Conservation (phyloP, 1,140 invertebrate species). For the Notospermus geniculatus region DNA sequence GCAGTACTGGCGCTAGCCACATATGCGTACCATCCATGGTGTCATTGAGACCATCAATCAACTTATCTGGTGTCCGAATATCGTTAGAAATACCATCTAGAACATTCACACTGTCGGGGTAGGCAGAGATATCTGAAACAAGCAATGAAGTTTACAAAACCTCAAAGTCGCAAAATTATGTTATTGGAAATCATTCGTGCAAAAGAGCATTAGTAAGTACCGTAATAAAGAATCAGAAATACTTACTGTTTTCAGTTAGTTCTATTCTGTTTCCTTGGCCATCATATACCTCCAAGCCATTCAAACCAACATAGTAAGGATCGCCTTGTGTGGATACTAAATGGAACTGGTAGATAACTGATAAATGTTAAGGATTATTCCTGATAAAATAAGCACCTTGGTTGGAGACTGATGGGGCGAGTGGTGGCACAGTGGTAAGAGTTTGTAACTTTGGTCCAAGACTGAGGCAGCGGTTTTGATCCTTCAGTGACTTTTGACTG, state of each 20-base stretch:
- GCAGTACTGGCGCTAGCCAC: slow-evolving; percentile 78
- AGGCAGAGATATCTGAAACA: slow-evolving; percentile 71
- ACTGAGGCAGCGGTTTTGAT: too few relatives aligned
- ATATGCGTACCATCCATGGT: slow-evolving; percentile 69
- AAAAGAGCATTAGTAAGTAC: not conserved
- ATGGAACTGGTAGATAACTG: slow-evolving; percentile 73
- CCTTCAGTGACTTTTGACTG: too few relatives aligned
- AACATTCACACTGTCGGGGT: slow-evolving; percentile 77
- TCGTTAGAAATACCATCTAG: slow-evolving; percentile 65
- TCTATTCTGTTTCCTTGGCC: slow-evolving; percentile 62
- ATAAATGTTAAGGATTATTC: slow-evolving; percentile 23
- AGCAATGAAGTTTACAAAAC: slow-evolving; percentile 6
- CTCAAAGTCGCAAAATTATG: not conserved
- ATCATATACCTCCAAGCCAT: slow-evolving; percentile 74
- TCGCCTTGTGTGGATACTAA: slow-evolving; percentile 81
- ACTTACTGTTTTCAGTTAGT: slow-evolving; percentile 70
- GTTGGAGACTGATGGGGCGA: too few relatives aligned
- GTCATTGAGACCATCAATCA: slow-evolving; percentile 72
- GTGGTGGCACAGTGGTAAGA: too few relatives aligned
- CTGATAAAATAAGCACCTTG: too few relatives aligned
- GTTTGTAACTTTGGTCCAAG: too few relatives aligned
- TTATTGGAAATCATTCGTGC: not conserved
- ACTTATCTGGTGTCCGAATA: slow-evolving; percentile 74
- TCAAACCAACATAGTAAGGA: slow-evolving; percentile 78
- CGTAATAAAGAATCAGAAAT: not conserved